Conservation (phyloP, 2,888 invertebrate species). For the Sceliomorpha sp. region DNA sequence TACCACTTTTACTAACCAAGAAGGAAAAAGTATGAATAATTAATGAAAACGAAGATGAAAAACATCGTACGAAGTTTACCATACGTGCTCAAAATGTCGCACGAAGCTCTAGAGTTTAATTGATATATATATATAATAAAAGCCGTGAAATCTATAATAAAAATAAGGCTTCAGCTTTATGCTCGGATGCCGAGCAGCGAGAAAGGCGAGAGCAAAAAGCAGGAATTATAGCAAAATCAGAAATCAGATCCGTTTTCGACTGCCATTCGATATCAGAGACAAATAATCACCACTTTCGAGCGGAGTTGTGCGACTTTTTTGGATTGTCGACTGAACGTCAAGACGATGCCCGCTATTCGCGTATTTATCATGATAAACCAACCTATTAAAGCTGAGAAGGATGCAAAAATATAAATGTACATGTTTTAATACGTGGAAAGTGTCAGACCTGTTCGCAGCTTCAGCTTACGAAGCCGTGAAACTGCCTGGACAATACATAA, state of each 20-base stretch:
- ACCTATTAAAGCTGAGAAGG: too few species aligned
- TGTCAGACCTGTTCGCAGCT: too few species aligned
- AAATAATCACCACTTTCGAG: conserved; percentile 57
- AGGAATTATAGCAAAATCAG: neutral
- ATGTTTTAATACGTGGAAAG: too few species aligned
- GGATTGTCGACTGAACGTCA: neutral
- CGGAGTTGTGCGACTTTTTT: conserved; percentile 67
- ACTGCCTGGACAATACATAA: too few species aligned
- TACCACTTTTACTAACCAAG: too few species aligned
- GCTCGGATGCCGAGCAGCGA: conserved; percentile 6
- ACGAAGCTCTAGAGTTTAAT: conserved; percentile 57
- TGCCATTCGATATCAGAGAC: conserved; percentile 65
- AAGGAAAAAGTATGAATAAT: neutral
- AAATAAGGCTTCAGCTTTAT: conserved; percentile 73
- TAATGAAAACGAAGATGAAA: too few species aligned
- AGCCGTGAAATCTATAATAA: conserved; percentile 49
- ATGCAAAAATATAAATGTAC: too few species aligned
- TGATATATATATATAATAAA: conserved; percentile 55
- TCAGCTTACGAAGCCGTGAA: too few species aligned
- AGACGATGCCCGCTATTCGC: neutral
- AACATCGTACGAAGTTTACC: conserved; percentile 41
- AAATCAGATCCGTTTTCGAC: conserved; percentile 57
- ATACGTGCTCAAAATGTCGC: conserved; percentile 31
- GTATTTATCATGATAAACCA: too few species aligned
- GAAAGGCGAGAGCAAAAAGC: neutral